phyloP scores from a whole-genome alignment of 2,888 invertebrate genomes.

The Xestia rhomboidea region DNA sequence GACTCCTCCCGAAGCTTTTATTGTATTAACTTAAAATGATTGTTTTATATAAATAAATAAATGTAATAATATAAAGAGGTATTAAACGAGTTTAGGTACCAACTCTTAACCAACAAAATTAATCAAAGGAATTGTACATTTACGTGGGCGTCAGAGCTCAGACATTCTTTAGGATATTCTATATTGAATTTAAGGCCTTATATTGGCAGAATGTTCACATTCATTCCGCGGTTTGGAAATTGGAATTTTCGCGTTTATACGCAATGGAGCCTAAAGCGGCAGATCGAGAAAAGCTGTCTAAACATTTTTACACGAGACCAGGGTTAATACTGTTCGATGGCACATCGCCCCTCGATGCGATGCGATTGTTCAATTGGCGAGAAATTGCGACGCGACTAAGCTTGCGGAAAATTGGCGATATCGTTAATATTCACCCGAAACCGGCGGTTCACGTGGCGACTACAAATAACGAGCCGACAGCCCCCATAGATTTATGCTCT shows the following conservation, averaged over 20 bases:
- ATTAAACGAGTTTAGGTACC: background rate
- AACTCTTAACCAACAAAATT: background rate
- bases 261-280: constrained; percentile 37
- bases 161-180: constrained; percentile 8
- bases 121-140: constrained; percentile 21
- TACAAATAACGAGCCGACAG: constrained; percentile 89
- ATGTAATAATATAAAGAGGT: background rate
- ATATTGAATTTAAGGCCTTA: constrained; percentile 39
- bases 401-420: constrained; percentile 90
- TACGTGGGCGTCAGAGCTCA: constrained; percentile 14
- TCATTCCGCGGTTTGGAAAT: constrained; percentile 44
- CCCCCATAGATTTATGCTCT: constrained; percentile 88
- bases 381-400: constrained; percentile 90
- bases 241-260: constrained; percentile 33
- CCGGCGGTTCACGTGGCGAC: constrained; percentile 89
- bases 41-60: background rate
- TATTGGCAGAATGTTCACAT: constrained; percentile 32
- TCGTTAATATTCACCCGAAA: constrained; percentile 91
- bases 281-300: constrained; percentile 64
- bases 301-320: constrained; percentile 72
- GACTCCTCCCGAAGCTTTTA: constrained; percentile 14
- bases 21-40: constrained; percentile 12
- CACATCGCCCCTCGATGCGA: constrained; percentile 80
- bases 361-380: constrained; percentile 90
- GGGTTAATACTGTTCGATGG: constrained; percentile 74